Evolutionary conservation across 1,140 invertebrate species (phyloP), one percentile per base, ranked within the genome.

Genomic region (Mycetomoellerius zeteki): DNA sequence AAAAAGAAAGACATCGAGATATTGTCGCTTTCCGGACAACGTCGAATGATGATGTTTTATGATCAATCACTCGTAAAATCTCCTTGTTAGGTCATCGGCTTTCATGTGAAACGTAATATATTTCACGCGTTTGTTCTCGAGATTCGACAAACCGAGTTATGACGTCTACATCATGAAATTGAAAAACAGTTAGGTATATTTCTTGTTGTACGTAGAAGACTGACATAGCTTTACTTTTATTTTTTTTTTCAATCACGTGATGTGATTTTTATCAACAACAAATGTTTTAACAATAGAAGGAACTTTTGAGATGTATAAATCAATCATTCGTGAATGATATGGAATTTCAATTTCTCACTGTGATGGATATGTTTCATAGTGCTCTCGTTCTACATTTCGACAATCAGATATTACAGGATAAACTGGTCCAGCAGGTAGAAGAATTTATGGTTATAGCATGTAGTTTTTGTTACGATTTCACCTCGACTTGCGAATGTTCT

Each of bases 311-410:
- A 80, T 52, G 5, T 37, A 84, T 89, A 77, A 89, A 90, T 89
- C 77, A 86, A 89, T 90, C 85, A 65, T 78, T 62, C 47, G 73
- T 67, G 72, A 81, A 90, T 89, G 73, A 86, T 89, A 64, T 54
- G 37, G 58, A 52, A 24, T 78, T 58, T 58, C 72, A 64, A 78
- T 89, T 89, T 90, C 75, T 88, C 86, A 81, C 54, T 10, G 33
- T 16, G 80, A 90, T 86, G 60, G 73, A 60, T 75, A 47, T 43
- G 21, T 77, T 86, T 80, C 58, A 76, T 85, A 85, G 56, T 19
- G 27, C 27, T 75, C 43, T 43, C 14, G 71, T 75, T 52, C 72
- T 60, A 65, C 24, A 54, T 81, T 80, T 80, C 75, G 52, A 58
- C n/a, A 60, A 71, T 85, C 80, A 50, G 50, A 67, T 54, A 62